Evolutionary conservation across 2,797 vertebrate genomes (phyloP).

Genomic region (Scolopax bukidnonensis): DNA sequence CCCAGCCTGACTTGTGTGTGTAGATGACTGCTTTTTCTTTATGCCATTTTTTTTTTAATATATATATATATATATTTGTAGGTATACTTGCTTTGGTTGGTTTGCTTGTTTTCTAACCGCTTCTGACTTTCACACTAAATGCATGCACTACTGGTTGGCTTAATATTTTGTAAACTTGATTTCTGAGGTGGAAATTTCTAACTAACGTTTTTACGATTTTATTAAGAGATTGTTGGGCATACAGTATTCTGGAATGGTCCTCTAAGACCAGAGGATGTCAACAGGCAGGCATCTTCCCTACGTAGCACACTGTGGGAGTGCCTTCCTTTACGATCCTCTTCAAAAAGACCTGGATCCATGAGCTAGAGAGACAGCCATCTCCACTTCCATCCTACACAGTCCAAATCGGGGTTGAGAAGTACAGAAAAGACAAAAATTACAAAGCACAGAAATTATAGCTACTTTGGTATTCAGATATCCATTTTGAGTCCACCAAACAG

Average conservation of each 20-base stretch:
- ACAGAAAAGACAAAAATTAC: not conserved
- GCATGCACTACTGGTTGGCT: slow-evolving; percentile 70
- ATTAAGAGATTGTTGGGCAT: slow-evolving; percentile 22
- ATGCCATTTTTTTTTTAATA: slow-evolving; percentile 26
- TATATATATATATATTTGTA: slow-evolving; percentile 13
- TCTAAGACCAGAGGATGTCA: not conserved
- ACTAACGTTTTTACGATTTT: slow-evolving; percentile 44
- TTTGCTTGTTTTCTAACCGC: slow-evolving; percentile 71
- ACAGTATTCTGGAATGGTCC: not conserved
- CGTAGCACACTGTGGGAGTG: not conserved
- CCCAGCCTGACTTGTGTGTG: slow-evolving; percentile 52
- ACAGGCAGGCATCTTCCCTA: not conserved
- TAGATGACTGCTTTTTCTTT: slow-evolving; percentile 70
- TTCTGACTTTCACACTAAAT: slow-evolving; percentile 75
- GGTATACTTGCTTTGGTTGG: slow-evolving; percentile 67
- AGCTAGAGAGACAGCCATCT: not conserved
- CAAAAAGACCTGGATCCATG: not conserved
- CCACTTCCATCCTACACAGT: not conserved
- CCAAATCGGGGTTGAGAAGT: not conserved
- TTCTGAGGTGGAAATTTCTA: slow-evolving; percentile 44
- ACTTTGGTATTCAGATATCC: not conserved
- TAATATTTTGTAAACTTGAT: slow-evolving; percentile 50
- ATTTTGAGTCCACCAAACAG: not conserved
- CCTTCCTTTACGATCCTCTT: not conserved
- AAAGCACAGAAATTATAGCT: not conserved